Conservation (phyloP, 2,113 vertebrate species). For the Cololabis saira region DNA sequence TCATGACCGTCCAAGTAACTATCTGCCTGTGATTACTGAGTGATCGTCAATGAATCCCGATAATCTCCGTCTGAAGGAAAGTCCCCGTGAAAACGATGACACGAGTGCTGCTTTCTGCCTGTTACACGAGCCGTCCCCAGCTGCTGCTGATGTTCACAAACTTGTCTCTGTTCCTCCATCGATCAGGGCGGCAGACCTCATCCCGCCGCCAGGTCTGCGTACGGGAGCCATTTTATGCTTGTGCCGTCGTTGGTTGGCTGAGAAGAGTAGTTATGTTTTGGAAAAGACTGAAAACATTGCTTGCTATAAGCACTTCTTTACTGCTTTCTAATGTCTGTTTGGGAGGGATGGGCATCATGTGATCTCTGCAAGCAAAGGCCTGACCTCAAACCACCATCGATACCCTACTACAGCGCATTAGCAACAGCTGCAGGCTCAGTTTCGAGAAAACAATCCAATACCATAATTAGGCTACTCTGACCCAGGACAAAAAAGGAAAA, state of each 20-base stretch:
- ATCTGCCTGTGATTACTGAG: constrained; percentile 56
- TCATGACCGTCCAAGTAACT: constrained; percentile 18
- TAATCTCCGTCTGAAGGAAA: constrained; percentile 53
- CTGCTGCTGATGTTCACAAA: constrained; percentile 36
- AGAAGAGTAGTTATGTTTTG: too few species aligned
- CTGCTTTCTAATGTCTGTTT: background rate
- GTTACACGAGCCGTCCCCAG: constrained; percentile 47
- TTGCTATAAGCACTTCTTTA: background rate
- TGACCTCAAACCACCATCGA: constrained; percentile 46
- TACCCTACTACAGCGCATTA: constrained; percentile 38
- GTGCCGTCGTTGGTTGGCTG: too few species aligned
- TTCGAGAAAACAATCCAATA: constrained; percentile 68
- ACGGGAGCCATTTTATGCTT: constrained; percentile 57
- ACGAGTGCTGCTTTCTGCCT: constrained; percentile 40
- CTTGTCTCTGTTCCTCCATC: constrained; percentile 6
- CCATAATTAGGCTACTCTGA: constrained; percentile 48
- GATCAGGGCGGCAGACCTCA: background rate
- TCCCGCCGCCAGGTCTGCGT: constrained; percentile 17
- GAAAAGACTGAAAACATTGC: too few species aligned
- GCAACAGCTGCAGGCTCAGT: constrained; percentile 48
- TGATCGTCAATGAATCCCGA: constrained; percentile 59
- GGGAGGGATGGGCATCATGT: constrained; percentile 2
- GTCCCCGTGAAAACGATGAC: constrained; percentile 46
- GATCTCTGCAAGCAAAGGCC: constrained; percentile 8
- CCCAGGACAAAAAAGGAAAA: constrained; percentile 38